Evolutionary conservation across 2,113 vertebrate species (phyloP), one percentile per base, ranked within the genome.

Genomic region (Orcinus orca): DNA sequence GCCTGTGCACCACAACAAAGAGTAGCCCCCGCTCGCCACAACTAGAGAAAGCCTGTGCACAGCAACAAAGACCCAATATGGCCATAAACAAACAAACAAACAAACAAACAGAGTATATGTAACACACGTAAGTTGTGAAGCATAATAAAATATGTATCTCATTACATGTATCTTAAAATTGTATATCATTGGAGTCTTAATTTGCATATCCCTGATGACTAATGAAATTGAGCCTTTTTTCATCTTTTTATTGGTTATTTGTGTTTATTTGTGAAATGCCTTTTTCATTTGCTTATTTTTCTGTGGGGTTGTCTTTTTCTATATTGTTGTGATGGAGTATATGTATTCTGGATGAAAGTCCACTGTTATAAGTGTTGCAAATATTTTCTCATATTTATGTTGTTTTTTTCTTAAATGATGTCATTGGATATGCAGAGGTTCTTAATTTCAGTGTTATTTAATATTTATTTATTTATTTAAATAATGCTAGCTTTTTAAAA

Each of bases 201-300:
- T 90, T 85, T 93, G 21, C 53, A 70, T 71, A 82, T 84, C 33
- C 18, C 38, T 74, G 20, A 36, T 87, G 74, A 93, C 12, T 77
- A 77, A 70, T 77, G 41, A 88, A 77, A 21, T 60, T 62, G 88
- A 77, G 12, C 13, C 31, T 79, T 70, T 86, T 91, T 70, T 29
- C 55, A 65, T 81, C 17, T 88, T 81, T 82, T 82, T 88, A 55
- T 82, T 50, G 62, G 63, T n/a, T 4, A 77, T 77, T 89, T 62
- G 60, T 82, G 6, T 82, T 88, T 88, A 29, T 92, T 68, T 68
- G 41, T 84, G 91, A 84, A 77, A 89, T 79, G 12, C 41, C 58
- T 90, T 90, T 88, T 76, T 90, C n/a, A 93, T 85, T 71, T 90
- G 41, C 53, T 93, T 92, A 65, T 92, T 36, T 88, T 93, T 71